A percentile compares a stretch with the other conserved stretches of the same genome.
These are phyloP conservation scores for Pachypeltis micranthus DNA, from an alignment of 1,140 invertebrate species.

Conservation along the genomic window DNA sequence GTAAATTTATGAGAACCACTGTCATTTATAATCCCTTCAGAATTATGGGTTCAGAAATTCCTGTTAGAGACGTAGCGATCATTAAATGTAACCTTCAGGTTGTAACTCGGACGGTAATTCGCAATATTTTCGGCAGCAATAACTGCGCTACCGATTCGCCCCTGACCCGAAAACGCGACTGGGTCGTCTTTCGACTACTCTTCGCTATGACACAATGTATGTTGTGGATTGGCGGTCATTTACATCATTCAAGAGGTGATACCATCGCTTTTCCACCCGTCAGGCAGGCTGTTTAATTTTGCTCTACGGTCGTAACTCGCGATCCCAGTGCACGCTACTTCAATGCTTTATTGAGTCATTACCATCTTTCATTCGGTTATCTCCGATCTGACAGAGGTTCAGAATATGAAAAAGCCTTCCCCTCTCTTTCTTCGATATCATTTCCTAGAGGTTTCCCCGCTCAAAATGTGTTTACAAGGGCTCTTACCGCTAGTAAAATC, in stretches of 20 bases:
- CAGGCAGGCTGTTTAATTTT: background rate
- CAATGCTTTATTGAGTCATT: background rate
- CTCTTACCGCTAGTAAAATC: too few relatives aligned
- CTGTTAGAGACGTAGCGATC: too few relatives aligned
- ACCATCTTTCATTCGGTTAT: background rate
- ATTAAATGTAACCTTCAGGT: too few relatives aligned
- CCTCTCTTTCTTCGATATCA: background rate
- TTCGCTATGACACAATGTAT: background rate
- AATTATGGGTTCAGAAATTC: too few relatives aligned
- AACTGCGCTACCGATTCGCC: too few relatives aligned
- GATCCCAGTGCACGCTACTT: background rate
- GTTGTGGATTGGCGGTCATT: background rate
- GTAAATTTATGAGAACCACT: too few relatives aligned
- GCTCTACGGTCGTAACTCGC: background rate
- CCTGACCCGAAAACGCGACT: too few relatives aligned
- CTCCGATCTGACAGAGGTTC: background rate
- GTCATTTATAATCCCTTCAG: too few relatives aligned
- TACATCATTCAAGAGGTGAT: background rate
- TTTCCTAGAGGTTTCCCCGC: background rate
- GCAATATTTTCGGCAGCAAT: too few relatives aligned
- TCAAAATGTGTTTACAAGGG: too few relatives aligned
- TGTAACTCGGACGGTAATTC: too few relatives aligned
- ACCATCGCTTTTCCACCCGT: background rate
- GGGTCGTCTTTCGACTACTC: background rate
- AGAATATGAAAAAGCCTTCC: background rate